Percentiles rank a stretch among this genome's conserved stretches.
Evolutionary conservation across 1,140 invertebrate species (phyloP).

Genomic region (Drosophila sechellia): DNA sequence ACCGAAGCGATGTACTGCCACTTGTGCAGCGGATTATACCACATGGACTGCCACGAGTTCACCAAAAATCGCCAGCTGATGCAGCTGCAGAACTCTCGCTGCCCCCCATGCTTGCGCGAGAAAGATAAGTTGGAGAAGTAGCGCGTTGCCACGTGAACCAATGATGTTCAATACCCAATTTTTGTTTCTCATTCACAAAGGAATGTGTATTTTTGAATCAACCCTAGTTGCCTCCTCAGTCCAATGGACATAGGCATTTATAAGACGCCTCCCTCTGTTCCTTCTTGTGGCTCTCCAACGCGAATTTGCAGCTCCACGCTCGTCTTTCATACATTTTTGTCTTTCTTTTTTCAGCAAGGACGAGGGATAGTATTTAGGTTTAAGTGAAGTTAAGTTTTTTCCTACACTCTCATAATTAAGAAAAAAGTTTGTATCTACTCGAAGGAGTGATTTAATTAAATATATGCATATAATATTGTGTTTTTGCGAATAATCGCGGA

Average conservation of each 20-base stretch:
- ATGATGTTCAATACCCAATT: not conserved
- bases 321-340: not conserved
- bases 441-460: constrained; percentile 24
- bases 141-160: constrained; percentile 2
- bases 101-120: constrained; percentile 37
- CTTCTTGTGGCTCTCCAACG: not conserved
- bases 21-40: constrained; percentile 35
- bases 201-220: constrained; percentile 3
- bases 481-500: not conserved
- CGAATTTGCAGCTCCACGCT: not conserved
- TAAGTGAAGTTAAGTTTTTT: not conserved
- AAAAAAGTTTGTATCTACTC: constrained; percentile 1
- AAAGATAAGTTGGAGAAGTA: constrained; percentile 1
- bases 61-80: constrained; percentile 21
- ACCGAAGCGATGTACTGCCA: constrained; percentile 31
- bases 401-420: not conserved
- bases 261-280: constrained; percentile 4
- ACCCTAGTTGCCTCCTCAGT: not conserved
- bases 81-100: constrained; percentile 32
- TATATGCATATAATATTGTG: constrained; percentile 15
- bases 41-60: constrained; percentile 48
- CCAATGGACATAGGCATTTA: constrained; percentile 10
- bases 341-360: not conserved
- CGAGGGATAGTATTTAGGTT: not conserved
- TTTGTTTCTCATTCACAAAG: not conserved